Base-by-base conservation (phyloP, 2,888 invertebrate species). In the Eutolmus rufibarbis region DNA sequence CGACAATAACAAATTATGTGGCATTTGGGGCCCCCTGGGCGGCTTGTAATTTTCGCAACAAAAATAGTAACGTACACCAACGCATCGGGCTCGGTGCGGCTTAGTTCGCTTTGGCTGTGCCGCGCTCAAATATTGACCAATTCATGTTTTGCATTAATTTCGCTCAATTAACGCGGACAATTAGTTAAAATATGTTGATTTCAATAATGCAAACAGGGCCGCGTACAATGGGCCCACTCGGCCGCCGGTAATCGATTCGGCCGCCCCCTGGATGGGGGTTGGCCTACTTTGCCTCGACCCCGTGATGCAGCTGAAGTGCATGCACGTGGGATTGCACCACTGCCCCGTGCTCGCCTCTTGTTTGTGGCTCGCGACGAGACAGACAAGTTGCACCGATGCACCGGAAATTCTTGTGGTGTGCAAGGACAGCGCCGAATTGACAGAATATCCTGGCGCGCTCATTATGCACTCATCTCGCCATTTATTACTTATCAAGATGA, bases 141-240 rank as follows among this genome's bases (percentile, higher is more conserved):
- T 77, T 56, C 77, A 77, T 86, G 86, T 77, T 86, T 46, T 77
- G 77, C 86, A 86, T 86, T 86, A 86, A 86, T 86, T 86, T 77
- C 51, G 86, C 77, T 86, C 86, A 86, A 86, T 86, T 86, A 86
- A 86, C 77, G 77, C 34, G 77, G 37, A 86, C 86, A 86, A 86
- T 86, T 86, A 86, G 86, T 86, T 77, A 77, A 86, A 86, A 86
- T 86, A 86, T 86, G 86, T 76, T 86, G 86, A 86, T 86, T 86
- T 86, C 86, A 77, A 77, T 77, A 51, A 86, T 86, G 86, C 77
- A 86, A 86, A 86, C 86, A 86, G 86, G 37, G 19, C 86, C 28
- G 23, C 77, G 37, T 56, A 77, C 86, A 86, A 86, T 86, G 77
- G 57, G 37, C 40, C 37, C 37, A 40, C 31, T 40, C 77, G 34